phyloP scores from a whole-genome alignment of 2,888 invertebrate species.

The Cephus runcator region DNA sequence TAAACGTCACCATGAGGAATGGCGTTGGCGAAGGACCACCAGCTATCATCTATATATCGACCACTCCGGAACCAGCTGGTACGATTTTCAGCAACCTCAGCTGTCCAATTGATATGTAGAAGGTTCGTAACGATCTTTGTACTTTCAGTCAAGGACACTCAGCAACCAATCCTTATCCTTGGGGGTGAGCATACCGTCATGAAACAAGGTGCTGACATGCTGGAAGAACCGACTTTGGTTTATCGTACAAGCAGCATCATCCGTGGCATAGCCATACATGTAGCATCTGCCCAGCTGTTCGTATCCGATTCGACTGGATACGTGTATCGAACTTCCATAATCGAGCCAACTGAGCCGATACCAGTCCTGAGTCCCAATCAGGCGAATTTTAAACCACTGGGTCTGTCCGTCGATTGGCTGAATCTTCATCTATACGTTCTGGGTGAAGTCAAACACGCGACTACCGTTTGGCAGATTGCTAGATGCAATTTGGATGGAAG shows the following conservation, averaged over 20 bases:
- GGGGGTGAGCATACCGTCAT: conserved; percentile 76
- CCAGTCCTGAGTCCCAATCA: conserved; percentile 71
- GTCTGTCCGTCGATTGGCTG: conserved; percentile 89
- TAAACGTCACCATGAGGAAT: conserved; percentile 85
- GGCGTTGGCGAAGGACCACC: conserved; percentile 83
- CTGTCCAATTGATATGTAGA: neutral
- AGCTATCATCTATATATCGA: conserved; percentile 73
- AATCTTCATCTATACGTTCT: conserved; percentile 86
- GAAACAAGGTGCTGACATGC: conserved; percentile 75
- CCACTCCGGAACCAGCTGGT: conserved; percentile 76
- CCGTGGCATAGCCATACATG: conserved; percentile 81
- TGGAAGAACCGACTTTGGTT: conserved; percentile 75
- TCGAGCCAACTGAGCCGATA: conserved; percentile 47
- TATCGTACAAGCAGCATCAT: conserved; percentile 71
- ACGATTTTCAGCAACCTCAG: conserved; percentile 40
- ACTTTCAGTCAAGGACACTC: conserved; percentile 72
- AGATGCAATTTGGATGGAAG: conserved; percentile 81
- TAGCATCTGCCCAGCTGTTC: conserved; percentile 79
- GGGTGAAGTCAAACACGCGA: conserved; percentile 74
- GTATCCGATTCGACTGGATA: conserved; percentile 79
- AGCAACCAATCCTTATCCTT: conserved; percentile 77
- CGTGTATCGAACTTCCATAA: conserved; percentile 68
- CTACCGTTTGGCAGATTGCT: conserved; percentile 77
- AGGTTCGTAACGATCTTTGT: conserved; percentile 1
- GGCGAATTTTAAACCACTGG: conserved; percentile 74